These are phyloP conservation scores for Xiphophorus birchmanni DNA, from an alignment of 2,797 vertebrate genomes.

Conservation along the genomic window DNA sequence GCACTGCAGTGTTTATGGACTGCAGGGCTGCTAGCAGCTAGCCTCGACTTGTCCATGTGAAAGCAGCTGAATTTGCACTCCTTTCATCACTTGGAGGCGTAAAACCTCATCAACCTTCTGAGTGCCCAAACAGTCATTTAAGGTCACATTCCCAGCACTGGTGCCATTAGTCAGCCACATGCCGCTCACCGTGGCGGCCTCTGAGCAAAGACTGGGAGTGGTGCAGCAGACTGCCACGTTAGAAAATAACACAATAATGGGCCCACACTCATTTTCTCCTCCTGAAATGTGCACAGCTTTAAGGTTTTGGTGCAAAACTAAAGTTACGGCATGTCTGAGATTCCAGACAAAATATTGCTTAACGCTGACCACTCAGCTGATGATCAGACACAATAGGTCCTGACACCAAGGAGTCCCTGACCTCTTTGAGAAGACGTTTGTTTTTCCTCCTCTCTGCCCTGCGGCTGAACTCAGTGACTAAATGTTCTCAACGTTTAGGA, in stretches of 20 bases:
- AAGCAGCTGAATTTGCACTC: slow-evolving; percentile 15
- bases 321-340: slow-evolving; percentile 11
- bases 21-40: slow-evolving; percentile 32
- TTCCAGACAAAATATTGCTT: slow-evolving; percentile 46
- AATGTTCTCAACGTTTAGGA: slow-evolving; percentile 8
- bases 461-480: background rate
- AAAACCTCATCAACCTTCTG: background rate
- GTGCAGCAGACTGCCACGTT: slow-evolving; percentile 16
- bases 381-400: slow-evolving; percentile 5
- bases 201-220: slow-evolving; percentile 30
- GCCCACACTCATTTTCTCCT: slow-evolving; percentile 27
- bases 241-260: slow-evolving; percentile 8
- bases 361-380: slow-evolving; percentile 19
- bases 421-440: slow-evolving; percentile 14
- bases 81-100: slow-evolving; percentile 8
- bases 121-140: slow-evolving; percentile 23
- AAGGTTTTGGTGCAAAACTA: slow-evolving; percentile 4
- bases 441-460: background rate
- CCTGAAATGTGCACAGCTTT: background rate
- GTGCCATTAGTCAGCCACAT: slow-evolving; percentile 39
- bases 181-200: slow-evolving; percentile 13
- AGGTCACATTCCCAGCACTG: slow-evolving; percentile 32
- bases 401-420: slow-evolving; percentile 7
- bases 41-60: slow-evolving; percentile 13
- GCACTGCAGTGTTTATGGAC: slow-evolving; percentile 15